Evolutionary conservation across 2,797 vertebrate genomes (phyloP).

Genomic region (Percopsis omiscomaycus): DNA sequence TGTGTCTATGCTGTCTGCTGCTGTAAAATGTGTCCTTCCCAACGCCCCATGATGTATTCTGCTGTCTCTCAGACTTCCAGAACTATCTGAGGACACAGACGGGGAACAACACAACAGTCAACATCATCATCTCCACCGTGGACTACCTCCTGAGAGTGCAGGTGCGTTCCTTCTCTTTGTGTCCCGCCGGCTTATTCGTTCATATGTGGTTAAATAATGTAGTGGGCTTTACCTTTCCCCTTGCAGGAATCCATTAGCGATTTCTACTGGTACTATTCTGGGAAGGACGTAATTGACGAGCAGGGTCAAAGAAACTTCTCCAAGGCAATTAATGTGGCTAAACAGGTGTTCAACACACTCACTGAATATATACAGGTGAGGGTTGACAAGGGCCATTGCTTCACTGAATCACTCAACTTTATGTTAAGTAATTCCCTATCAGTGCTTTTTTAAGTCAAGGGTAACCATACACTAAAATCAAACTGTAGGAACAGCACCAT

Average conservation of each 20-base stretch:
- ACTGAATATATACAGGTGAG: slow-evolving; percentile 95
- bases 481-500: too few relatives aligned
- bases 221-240: background rate
- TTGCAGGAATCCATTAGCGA: slow-evolving; percentile 94
- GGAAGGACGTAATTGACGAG: slow-evolving; percentile 94
- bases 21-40: background rate
- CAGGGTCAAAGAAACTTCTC: slow-evolving; percentile 97
- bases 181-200: background rate
- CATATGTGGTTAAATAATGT: background rate
- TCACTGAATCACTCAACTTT: slow-evolving; percentile 41
- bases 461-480: too few relatives aligned
- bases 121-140: slow-evolving; percentile 96
- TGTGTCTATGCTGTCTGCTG: background rate
- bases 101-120: slow-evolving; percentile 95
- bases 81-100: slow-evolving; percentile 96
- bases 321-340: slow-evolving; percentile 96
- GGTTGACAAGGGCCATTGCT: too few relatives aligned
- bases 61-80: slow-evolving; percentile 85
- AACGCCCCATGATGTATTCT: background rate
- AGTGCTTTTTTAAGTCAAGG: background rate
- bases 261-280: slow-evolving; percentile 98
- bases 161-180: slow-evolving; percentile 67
- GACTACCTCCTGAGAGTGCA: slow-evolving; percentile 95
- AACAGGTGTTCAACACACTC: slow-evolving; percentile 96
- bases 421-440: slow-evolving; percentile 35